Percentiles rank a stretch among this genome's conserved stretches.
These are phyloP conservation scores for Malurus leucopterus DNA, from an alignment of 2,797 vertebrate species.

Conservation along the genomic window DNA sequence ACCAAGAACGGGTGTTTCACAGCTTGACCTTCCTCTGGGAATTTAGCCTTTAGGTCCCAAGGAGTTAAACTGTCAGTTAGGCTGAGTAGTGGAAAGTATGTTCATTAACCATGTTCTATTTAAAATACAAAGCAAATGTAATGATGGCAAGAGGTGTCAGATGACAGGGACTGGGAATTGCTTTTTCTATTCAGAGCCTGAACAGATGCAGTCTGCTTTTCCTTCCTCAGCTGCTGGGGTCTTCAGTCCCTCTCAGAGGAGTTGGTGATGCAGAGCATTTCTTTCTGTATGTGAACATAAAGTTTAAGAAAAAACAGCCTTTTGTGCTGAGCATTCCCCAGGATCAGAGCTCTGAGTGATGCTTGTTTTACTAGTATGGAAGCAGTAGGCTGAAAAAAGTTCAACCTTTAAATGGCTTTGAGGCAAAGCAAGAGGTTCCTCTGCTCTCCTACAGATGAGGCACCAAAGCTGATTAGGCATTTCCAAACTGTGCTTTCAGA, in stretches of 20 bases:
- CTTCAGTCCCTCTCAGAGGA: background rate
- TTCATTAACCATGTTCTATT: conserved; percentile 46
- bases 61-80: background rate
- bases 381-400: background rate
- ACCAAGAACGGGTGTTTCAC: background rate
- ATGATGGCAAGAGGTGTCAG: background rate
- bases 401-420: background rate
- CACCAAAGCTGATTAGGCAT: background rate
- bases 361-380: background rate
- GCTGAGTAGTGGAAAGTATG: conserved; percentile 11
- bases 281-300: background rate
- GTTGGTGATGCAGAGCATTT: background rate
- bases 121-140: conserved; percentile 54
- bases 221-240: background rate
- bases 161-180: background rate
- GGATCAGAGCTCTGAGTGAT: background rate
- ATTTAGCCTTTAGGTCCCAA: background rate
- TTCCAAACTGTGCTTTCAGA: background rate
- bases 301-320: background rate
- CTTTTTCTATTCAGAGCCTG: background rate
- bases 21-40: background rate
- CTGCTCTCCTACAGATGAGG: background rate
- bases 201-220: background rate
- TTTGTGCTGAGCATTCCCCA: background rate
- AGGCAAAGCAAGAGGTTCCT: background rate